phyloP scores from a whole-genome alignment of 2,797 vertebrate genomes.

The Acrossocheilus fasciatus region DNA sequence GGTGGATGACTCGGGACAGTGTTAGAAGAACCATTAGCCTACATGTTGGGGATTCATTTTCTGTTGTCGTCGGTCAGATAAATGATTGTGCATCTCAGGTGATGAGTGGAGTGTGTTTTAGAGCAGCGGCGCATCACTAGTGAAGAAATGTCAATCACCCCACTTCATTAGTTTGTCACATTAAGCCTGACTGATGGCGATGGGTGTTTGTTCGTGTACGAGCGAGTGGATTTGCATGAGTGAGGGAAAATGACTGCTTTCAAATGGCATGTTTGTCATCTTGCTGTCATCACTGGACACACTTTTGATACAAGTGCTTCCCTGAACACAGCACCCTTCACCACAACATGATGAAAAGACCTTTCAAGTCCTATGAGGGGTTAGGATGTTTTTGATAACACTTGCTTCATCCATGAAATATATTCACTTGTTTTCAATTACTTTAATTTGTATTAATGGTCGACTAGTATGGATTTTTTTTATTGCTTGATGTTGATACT shows the following conservation, averaged over 20 bases:
- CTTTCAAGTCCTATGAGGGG: background rate
- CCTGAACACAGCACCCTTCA: background rate
- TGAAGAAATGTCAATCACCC: conserved; percentile 66
- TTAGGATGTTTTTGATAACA: background rate
- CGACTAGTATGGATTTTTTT: background rate
- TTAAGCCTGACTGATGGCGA: conserved; percentile 54
- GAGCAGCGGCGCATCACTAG: conserved; percentile 45
- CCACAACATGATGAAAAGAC: conserved; percentile 14
- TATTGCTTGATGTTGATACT: background rate
- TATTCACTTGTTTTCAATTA: background rate
- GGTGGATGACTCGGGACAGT: conserved; percentile 56
- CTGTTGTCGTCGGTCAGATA: conserved; percentile 56
- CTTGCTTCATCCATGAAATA: background rate
- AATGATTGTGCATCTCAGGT: conserved; percentile 58
- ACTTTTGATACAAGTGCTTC: conserved; percentile 25
- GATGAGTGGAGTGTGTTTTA: conserved; percentile 60
- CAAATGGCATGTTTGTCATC: conserved; percentile 44
- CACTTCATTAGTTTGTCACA: conserved; percentile 67
- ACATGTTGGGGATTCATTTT: conserved; percentile 55
- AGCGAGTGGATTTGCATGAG: conserved; percentile 48
- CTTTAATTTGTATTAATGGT: background rate
- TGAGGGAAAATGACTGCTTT: conserved; percentile 40
- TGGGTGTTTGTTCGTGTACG: conserved; percentile 40
- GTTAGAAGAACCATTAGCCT: conserved; percentile 56
- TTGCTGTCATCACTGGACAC: conserved; percentile 43